A percentile compares a stretch with the other conserved stretches of the same genome.
Evolutionary conservation across 1,140 invertebrate species (phyloP).

Genomic region (Leptinotarsa undecemlineata): DNA sequence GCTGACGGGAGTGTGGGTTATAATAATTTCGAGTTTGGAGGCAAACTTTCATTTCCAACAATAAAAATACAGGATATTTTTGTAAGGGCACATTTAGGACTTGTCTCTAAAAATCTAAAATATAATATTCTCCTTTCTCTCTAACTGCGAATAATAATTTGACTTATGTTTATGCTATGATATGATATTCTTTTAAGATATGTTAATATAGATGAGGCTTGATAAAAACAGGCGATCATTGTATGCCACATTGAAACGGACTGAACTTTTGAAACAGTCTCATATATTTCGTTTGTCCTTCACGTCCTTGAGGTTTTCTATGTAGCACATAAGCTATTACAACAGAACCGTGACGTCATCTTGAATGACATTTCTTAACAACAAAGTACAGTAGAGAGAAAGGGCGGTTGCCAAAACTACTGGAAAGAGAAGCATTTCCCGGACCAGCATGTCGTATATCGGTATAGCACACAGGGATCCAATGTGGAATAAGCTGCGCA

Average conservation of each 20-base stretch:
- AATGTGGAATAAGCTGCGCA: slow-evolving; percentile 50
- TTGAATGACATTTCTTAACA: slow-evolving; percentile 46
- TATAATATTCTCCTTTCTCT: background rate
- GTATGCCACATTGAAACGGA: background rate
- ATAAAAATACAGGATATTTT: background rate
- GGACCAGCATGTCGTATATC: slow-evolving; percentile 44
- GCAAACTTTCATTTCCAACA: background rate
- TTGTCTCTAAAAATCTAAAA: background rate
- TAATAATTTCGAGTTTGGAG: background rate
- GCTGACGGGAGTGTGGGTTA: no score
- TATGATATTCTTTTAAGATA: background rate
- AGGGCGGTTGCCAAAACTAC: slow-evolving; percentile 47
- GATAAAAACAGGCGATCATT: background rate
- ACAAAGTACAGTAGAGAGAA: slow-evolving; percentile 43
- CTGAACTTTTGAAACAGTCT: background rate
- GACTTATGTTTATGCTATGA: background rate
- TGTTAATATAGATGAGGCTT: background rate
- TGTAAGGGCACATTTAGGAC: background rate
- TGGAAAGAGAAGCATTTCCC: slow-evolving; percentile 45
- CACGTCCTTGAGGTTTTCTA: background rate
- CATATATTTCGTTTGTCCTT: background rate
- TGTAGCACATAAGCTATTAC: slow-evolving; percentile 34
- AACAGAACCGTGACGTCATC: slow-evolving; percentile 52
- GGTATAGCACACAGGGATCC: slow-evolving; percentile 50
- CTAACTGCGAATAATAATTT: background rate